Percentiles rank a stretch among this genome's conserved stretches.
These are phyloP conservation scores for Calephelis perditalis DNA, from an alignment of 2,888 invertebrate genomes.

Conservation along the genomic window DNA sequence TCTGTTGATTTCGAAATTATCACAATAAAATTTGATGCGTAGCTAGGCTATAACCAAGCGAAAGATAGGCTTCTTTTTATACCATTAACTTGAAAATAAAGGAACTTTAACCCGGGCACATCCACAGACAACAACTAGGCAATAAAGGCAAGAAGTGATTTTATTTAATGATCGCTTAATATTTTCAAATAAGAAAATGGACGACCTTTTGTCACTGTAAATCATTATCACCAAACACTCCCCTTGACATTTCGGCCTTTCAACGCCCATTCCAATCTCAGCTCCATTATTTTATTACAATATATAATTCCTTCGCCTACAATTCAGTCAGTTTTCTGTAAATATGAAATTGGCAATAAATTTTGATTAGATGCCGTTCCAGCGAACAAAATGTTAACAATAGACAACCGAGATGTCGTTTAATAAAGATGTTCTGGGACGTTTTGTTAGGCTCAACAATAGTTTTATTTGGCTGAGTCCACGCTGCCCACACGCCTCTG, in stretches of 20 bases:
- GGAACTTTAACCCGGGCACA: no score
- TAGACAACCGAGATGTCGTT: slow-evolving; percentile 53
- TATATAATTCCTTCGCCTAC: slow-evolving; percentile 72
- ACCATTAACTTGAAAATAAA: no score
- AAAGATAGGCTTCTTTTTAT: no score
- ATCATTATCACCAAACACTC: slow-evolving; percentile 73
- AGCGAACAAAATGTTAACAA: slow-evolving; percentile 56
- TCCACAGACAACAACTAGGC: no score
- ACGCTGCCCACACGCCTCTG: slow-evolving; percentile 73
- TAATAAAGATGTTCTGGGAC: slow-evolving; percentile 74
- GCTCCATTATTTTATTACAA: slow-evolving; percentile 74
- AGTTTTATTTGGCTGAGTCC: slow-evolving; percentile 75
- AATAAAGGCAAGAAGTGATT: slow-evolving; percentile 30
- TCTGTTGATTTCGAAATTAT: no score
- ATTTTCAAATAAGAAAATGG: slow-evolving; percentile 54
- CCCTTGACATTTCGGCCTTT: slow-evolving; percentile 57
- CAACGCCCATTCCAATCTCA: slow-evolving; percentile 73
- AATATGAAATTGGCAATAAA: slow-evolving; percentile 76
- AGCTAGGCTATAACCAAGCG: no score
- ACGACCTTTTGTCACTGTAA: slow-evolving; percentile 67
- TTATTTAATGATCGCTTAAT: slow-evolving; percentile 34
- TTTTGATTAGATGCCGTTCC: slow-evolving; percentile 61
- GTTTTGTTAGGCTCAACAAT: slow-evolving; percentile 72
- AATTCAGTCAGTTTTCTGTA: slow-evolving; percentile 70
- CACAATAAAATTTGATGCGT: no score